phyloP scores from a whole-genome alignment of 2,888 invertebrate genomes.

The Mactromeris polynyma region DNA sequence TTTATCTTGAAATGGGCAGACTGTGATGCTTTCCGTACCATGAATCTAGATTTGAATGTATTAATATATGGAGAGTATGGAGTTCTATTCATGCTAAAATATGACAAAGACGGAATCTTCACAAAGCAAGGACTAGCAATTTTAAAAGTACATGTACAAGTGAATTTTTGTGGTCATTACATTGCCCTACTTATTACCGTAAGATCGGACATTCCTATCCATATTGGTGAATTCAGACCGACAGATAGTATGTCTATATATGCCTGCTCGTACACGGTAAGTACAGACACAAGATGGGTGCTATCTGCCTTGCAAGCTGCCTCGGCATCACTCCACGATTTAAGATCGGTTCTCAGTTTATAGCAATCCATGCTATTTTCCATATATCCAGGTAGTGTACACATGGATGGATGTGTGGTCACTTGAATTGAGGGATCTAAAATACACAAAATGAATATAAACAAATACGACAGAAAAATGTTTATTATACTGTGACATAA shows the following conservation, averaged over 20 bases:
- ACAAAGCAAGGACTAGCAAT: too few relatives aligned
- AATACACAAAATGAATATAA: neutral
- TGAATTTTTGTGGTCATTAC: too few relatives aligned
- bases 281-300: constrained; percentile 63
- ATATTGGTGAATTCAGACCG: constrained; percentile 47
- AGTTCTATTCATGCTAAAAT: too few relatives aligned
- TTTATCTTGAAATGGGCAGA: too few relatives aligned
- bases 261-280: constrained; percentile 62
- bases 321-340: constrained; percentile 69
- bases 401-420: constrained; percentile 29
- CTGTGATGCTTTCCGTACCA: too few relatives aligned
- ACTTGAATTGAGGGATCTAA: constrained; percentile 15
- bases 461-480: too few relatives aligned
- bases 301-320: constrained; percentile 53
- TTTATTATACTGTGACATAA: too few relatives aligned
- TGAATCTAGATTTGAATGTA: too few relatives aligned
- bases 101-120: too few relatives aligned
- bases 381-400: constrained; percentile 47
- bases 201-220: constrained; percentile 63
- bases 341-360: constrained; percentile 41
- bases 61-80: too few relatives aligned
- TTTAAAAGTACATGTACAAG: too few relatives aligned
- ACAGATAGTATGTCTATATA: constrained; percentile 56
- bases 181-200: constrained; percentile 40
- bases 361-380: constrained; percentile 58